Percentiles rank a stretch among this genome's conserved stretches.
Evolutionary conservation across 2,888 invertebrate genomes (phyloP).

Genomic region (Lasius platythorax): DNA sequence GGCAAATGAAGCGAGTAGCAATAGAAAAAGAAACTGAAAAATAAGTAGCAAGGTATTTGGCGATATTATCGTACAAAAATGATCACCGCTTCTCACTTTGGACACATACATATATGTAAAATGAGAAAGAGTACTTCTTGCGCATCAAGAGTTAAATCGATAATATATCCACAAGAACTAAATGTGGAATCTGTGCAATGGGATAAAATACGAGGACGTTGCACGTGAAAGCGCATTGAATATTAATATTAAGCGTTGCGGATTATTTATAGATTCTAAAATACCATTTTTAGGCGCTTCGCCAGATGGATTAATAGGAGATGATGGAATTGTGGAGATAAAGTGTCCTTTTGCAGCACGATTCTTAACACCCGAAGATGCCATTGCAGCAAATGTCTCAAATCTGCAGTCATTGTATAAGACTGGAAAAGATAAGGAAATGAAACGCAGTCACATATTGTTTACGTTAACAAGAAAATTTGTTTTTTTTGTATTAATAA

Average conservation of each 20-base stretch:
- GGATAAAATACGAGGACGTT: neutral
- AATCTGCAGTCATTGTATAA: neutral
- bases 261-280: conserved; percentile 25
- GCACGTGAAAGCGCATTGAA: neutral
- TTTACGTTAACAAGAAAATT: no score
- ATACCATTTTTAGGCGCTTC: conserved; percentile 13
- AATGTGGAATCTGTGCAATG: neutral
- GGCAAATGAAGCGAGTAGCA: neutral
- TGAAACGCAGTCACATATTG: neutral
- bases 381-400: neutral
- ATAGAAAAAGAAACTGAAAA: conserved; percentile 2
- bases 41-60: neutral
- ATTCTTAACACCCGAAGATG: neutral
- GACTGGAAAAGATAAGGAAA: neutral
- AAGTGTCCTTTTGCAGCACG: conserved; percentile 7
- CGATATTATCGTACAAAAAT: conserved; percentile 17
- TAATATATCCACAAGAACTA: conserved; percentile 11
- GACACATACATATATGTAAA: conserved; percentile 10
- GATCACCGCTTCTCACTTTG: conserved; percentile 15
- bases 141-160: neutral
- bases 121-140: conserved; percentile 18
- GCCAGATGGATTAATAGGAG: conserved; percentile 9
- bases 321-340: neutral
- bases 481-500: neutral
- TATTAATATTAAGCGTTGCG: neutral